phyloP scores from a whole-genome alignment of 2,113 vertebrate species.

The Melanerpes formicivorus region DNA sequence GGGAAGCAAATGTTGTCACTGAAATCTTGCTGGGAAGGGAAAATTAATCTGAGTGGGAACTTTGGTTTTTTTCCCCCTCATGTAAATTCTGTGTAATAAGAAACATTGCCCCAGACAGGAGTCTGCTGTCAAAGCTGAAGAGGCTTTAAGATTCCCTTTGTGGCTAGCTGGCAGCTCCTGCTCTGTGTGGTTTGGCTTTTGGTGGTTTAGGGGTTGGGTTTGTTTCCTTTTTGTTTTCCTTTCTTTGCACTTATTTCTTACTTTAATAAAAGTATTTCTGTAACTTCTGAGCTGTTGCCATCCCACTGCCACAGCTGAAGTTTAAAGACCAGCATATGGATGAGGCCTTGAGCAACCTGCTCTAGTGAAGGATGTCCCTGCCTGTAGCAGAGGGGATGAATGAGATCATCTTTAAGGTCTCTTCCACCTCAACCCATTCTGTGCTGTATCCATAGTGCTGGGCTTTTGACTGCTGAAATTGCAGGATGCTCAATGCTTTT shows the following conservation, averaged over 20 bases:
- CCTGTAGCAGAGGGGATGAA: too few species aligned
- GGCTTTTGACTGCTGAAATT: not conserved
- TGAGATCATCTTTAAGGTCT: too few species aligned
- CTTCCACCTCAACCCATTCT: too few species aligned
- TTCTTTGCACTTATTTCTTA: not conserved
- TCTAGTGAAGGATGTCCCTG: too few species aligned
- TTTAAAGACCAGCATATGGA: accelerated
- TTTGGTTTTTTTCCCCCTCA: not conserved
- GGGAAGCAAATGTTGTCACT: not conserved
- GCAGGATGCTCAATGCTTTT: not conserved
- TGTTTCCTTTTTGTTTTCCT: not conserved
- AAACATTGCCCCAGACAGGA: not conserved
- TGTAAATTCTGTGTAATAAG: not conserved
- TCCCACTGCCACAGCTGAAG: not conserved
- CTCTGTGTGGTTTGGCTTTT: not conserved
- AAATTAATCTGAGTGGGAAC: not conserved
- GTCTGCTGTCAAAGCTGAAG: not conserved
- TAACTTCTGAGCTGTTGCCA: not conserved
- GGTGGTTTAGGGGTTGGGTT: not conserved
- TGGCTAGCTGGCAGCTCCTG: not conserved
- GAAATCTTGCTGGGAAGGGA: not conserved
- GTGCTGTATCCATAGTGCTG: not conserved
- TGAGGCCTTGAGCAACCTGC: too few species aligned
- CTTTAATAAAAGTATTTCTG: not conserved
- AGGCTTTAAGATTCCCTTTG: not conserved